Evolutionary conservation across 2,113 vertebrate species (phyloP).

Genomic region (Chamaetylas fuelleborni): DNA sequence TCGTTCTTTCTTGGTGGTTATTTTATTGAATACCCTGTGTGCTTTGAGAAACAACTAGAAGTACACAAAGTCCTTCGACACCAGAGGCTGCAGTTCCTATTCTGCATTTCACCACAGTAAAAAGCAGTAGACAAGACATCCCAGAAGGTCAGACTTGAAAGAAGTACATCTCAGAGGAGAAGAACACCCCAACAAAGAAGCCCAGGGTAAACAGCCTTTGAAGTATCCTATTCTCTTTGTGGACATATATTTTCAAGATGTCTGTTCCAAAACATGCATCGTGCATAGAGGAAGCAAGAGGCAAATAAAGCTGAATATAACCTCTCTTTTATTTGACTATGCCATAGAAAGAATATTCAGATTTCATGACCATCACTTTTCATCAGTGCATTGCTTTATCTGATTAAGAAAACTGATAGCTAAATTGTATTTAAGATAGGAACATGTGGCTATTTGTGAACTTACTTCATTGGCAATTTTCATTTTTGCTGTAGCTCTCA

Average conservation of each 20-base stretch:
- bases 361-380: background rate
- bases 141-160: background rate
- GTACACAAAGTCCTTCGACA: background rate
- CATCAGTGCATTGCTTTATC: background rate
- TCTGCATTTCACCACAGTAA: background rate
- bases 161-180: background rate
- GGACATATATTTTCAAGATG: background rate
- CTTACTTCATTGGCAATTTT: background rate
- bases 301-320: background rate
- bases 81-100: background rate
- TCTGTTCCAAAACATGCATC: background rate
- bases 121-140: background rate
- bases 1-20: background rate
- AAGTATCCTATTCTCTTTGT: background rate
- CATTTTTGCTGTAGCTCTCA: background rate
- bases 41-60: background rate
- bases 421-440: background rate
- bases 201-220: background rate
- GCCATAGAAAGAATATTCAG: background rate
- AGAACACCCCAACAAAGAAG: background rate
- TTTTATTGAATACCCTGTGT: background rate
- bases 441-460: background rate
- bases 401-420: background rate
- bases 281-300: background rate
- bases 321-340: background rate